Base-by-base conservation (phyloP, 2,113 vertebrate genomes). In the Trochalopteron elliotii region DNA sequence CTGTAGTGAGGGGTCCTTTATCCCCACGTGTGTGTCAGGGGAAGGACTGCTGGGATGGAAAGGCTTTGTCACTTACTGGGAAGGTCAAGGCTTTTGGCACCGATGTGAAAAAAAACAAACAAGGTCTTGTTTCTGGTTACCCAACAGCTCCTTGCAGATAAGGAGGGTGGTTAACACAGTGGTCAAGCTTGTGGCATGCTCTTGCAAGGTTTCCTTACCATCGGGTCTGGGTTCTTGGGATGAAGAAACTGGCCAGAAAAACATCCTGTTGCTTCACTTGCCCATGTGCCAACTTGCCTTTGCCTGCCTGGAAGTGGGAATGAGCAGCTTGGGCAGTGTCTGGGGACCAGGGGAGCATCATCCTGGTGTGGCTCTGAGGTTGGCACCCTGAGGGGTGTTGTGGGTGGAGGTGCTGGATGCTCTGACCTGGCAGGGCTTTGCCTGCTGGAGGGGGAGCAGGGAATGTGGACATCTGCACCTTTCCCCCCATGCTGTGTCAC, bases 171-270 rank as follows among this genome's bases (percentile, higher is more conserved):
- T 65, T 71, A 44, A 16, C 23, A 11, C 37, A 71, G 90, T 33
- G 84, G 91, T 93, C 87, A 53, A 50, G 91, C 67, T 12, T 44
- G 93, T 69, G 75, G 89, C n/a, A 1, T 12, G 70, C 37, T 72
- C 84, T 64, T 67, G 87, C 74, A 39, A 79, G 39, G n/a, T 50
- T 96, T 72, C 70, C 42, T 69, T 59, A 60, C 91, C 40, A 5
- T 56, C 0, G 2, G 28, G n/a, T 74, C 28, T 30, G 84, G 57
- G 39, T 33, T 59, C 74, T 65, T 10, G 55, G 76, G 47, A 83
- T 90, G 93, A 92, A 83, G 92, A 88, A 95, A 93, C 56, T 53
- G 45, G 53, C 59, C 71, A 93, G 82, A 83, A 95, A 95, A 85
- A 72, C 76, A 67, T 81, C 94, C 64, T 25, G 44, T 96, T 93